These are phyloP conservation scores for Drosophila funebris DNA, from an alignment of 1,140 invertebrate species.

Conservation along the genomic window DNA sequence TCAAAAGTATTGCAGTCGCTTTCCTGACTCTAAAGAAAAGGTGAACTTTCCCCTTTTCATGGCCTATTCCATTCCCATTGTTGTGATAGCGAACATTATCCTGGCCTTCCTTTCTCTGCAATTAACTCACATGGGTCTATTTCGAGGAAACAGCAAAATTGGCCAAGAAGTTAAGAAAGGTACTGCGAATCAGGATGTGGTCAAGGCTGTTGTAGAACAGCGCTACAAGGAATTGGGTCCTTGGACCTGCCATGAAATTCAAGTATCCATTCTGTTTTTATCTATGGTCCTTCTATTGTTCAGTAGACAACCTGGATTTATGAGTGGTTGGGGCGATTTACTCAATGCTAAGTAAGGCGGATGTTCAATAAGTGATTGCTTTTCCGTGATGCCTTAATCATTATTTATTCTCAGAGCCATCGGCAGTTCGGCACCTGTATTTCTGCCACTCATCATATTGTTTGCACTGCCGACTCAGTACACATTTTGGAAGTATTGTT, in stretches of 20 bases:
- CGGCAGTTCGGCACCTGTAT: conserved; percentile 92
- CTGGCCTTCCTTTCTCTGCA: conserved; percentile 89
- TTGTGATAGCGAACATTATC: conserved; percentile 88
- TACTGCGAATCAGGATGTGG: conserved; percentile 85
- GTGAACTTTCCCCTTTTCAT: conserved; percentile 91
- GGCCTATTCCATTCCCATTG: conserved; percentile 85
- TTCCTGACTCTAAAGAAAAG: conserved; percentile 85
- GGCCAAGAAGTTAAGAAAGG: conserved; percentile 85
- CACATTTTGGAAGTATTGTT: conserved; percentile 65
- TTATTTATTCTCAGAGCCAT: conserved; percentile 84
- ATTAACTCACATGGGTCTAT: conserved; percentile 89
- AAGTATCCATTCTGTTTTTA: conserved; percentile 90
- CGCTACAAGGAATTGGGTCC: conserved; percentile 90
- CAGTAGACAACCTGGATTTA: conserved; percentile 89
- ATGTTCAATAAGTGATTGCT: too few species aligned
- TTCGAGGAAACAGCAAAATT: conserved; percentile 85
- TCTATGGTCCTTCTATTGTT: conserved; percentile 92
- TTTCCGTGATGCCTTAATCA: not conserved
- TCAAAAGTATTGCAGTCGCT: conserved; percentile 70
- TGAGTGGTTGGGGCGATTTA: conserved; percentile 59
- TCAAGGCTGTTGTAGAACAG: conserved; percentile 86
- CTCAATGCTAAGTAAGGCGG: conserved; percentile 58
- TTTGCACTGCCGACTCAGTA: conserved; percentile 92
- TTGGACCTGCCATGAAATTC: conserved; percentile 91
- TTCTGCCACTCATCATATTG: conserved; percentile 87